Base-by-base conservation (phyloP, 2,888 invertebrate species). In the Calliopum simillimum region DNA sequence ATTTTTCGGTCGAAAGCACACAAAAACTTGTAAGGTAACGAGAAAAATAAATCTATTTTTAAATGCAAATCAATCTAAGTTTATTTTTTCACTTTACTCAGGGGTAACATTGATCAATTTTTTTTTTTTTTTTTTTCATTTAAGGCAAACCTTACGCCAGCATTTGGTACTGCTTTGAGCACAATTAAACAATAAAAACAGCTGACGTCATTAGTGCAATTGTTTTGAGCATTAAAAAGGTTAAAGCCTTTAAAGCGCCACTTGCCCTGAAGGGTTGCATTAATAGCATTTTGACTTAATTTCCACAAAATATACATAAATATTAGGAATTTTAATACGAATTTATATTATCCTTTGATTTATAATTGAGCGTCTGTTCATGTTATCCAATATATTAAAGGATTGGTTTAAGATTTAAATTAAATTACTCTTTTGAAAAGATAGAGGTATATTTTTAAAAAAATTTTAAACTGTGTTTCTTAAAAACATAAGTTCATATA, bases 1-100 rank as follows among this genome's bases (percentile, higher is more conserved):
- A 80, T 82, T 81, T 82, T 83, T 81, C 83, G 80, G 81, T 79
- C 80, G 79, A 82, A 77, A 75, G 77, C 81, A 81, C 81, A 77
- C 80, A 79, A 79, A 82, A 80, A 79, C 67, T 33, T 33, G 33
- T 8, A 33, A 33, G 23, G 55, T 47, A n/a, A 19, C 0, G 33
- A 13, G 21, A 51, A 64, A 44, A 33, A n/a, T 21, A n/a, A 55
- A 46, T 47, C 46, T 55, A 56, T 44, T 67, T 73, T 56, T 61
- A 69, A 71, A 71, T 72, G 65, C 14, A 46, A 19, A 61, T 49
- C 19, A 23, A 66, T 67, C 63, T 56, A 16, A 33, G n/a, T n/a
- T n/a, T n/a, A n/a, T n/a, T n/a, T n/a, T n/a, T n/a, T n/a, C n/a
- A n/a, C 11, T 56, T 58, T 47, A 71, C 74, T 72, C 76, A 49